Conservation (phyloP, 1,140 invertebrate genomes). For the Araneus ventricosus region DNA sequence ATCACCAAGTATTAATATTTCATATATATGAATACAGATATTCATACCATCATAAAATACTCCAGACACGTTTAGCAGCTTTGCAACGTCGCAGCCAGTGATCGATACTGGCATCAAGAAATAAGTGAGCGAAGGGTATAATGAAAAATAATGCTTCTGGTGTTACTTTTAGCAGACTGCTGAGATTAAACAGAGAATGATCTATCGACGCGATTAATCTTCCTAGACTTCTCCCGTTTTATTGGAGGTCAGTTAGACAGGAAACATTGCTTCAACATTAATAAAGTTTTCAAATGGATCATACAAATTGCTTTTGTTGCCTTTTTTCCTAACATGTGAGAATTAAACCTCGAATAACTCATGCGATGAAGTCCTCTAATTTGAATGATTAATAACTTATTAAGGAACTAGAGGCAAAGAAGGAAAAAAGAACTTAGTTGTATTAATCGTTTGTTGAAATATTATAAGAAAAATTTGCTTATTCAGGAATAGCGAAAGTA, state of each 20-base stretch:
- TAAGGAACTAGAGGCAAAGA: too few relatives aligned
- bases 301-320: slow-evolving; percentile 2
- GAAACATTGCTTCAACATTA: background rate
- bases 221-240: slow-evolving; percentile 17
- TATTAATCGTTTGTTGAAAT: too few relatives aligned
- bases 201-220: slow-evolving; percentile 64
- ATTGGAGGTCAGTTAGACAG: slow-evolving; percentile 57
- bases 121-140: slow-evolving; percentile 30
- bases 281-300: slow-evolving; percentile 33
- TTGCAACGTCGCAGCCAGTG: background rate
- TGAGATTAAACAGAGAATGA: slow-evolving; percentile 68
- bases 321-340: background rate
- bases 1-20: too few relatives aligned
- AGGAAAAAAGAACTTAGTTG: too few relatives aligned
- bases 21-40: background rate
- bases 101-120: slow-evolving; percentile 46
- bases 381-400: background rate
- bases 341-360: background rate
- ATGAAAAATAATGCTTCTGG: slow-evolving; percentile 69
- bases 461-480: too few relatives aligned
- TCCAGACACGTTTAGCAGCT: background rate
- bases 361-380: background rate
- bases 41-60: background rate
- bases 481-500: too few relatives aligned
- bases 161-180: slow-evolving; percentile 59